phyloP scores from a whole-genome alignment of 2,797 vertebrate genomes.

The Muraenolepis orangiensis region DNA sequence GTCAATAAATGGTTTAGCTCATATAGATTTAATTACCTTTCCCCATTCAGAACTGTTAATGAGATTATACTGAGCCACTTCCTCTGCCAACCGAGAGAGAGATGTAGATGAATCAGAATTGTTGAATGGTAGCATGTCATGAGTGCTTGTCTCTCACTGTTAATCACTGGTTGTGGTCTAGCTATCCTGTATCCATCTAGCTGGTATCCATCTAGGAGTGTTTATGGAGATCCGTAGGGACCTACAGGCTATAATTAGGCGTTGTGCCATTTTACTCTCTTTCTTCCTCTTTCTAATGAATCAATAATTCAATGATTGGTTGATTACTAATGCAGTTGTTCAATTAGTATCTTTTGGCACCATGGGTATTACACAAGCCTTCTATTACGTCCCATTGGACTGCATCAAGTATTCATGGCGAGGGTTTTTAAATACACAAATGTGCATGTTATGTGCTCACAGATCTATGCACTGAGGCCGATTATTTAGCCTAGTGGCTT shows the following conservation, averaged over 20 bases:
- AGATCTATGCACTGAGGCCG: background rate
- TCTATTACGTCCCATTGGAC: conserved; percentile 18
- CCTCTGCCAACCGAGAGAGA: conserved; percentile 73
- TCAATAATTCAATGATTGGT: conserved; percentile 63
- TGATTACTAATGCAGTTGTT: conserved; percentile 63
- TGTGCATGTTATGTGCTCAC: background rate
- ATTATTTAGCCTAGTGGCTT: background rate
- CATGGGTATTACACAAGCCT: conserved; percentile 21
- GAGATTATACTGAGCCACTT: conserved; percentile 82
- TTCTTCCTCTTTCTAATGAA: conserved; percentile 58
- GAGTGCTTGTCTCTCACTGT: background rate
- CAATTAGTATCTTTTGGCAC: conserved; percentile 52
- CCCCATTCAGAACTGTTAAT: conserved; percentile 78
- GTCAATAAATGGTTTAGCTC: conserved; percentile 74
- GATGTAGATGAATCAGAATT: conserved; percentile 62
- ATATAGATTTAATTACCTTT: conserved; percentile 84
- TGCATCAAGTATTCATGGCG: conserved; percentile 20
- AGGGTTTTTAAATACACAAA: conserved; percentile 8
- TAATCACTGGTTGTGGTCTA: background rate
- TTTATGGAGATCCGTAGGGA: conserved; percentile 19
- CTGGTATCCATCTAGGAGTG: background rate
- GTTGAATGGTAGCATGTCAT: conserved; percentile 65
- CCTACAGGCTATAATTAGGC: conserved; percentile 51
- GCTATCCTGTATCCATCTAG: conserved; percentile 1
- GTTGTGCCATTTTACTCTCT: conserved; percentile 15